Evolutionary conservation across 2,888 invertebrate genomes (phyloP).

Genomic region (Nowickia ferox): DNA sequence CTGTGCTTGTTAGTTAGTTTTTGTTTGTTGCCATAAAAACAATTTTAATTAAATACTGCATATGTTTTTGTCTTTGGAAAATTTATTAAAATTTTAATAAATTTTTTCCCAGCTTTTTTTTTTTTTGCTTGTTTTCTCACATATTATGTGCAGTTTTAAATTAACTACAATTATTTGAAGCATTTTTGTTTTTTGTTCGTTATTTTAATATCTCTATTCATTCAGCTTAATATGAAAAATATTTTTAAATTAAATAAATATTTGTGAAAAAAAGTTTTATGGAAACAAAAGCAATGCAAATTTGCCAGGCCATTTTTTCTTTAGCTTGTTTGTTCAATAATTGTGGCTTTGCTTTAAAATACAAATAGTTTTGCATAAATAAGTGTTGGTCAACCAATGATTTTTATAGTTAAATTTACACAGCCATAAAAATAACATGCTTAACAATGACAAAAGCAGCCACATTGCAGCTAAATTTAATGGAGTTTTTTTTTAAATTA

Average conservation of each 20-base stretch:
- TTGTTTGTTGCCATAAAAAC: slow-evolving; percentile 1
- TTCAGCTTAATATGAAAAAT: slow-evolving; percentile 37
- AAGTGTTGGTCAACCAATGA: slow-evolving; percentile 50
- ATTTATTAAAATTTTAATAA: slow-evolving; percentile 38
- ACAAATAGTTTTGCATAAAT: slow-evolving; percentile 66
- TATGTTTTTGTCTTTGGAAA: background rate
- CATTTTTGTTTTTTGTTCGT: slow-evolving; percentile 13
- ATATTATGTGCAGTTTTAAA: background rate
- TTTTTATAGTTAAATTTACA: slow-evolving; percentile 51
- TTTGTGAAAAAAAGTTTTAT: slow-evolving; percentile 18
- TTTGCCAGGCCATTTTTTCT: background rate
- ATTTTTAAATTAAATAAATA: slow-evolving; percentile 40
- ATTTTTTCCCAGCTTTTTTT: background rate
- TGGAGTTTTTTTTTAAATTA: background rate
- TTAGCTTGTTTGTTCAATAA: background rate
- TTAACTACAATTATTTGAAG: slow-evolving; percentile 47
- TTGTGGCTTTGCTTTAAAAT: slow-evolving; percentile 65
- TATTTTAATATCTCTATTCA: slow-evolving; percentile 26
- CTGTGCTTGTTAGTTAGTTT: slow-evolving; percentile 14
- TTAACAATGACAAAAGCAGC: slow-evolving; percentile 23
- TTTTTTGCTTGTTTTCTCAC: background rate
- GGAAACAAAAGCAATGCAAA: background rate
- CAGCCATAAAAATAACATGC: slow-evolving; percentile 53
- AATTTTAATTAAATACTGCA: slow-evolving; percentile 25
- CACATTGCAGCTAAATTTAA: slow-evolving; percentile 17